Conservation (phyloP, 1,140 invertebrate species). For the Chrysomallon squamiferum region DNA sequence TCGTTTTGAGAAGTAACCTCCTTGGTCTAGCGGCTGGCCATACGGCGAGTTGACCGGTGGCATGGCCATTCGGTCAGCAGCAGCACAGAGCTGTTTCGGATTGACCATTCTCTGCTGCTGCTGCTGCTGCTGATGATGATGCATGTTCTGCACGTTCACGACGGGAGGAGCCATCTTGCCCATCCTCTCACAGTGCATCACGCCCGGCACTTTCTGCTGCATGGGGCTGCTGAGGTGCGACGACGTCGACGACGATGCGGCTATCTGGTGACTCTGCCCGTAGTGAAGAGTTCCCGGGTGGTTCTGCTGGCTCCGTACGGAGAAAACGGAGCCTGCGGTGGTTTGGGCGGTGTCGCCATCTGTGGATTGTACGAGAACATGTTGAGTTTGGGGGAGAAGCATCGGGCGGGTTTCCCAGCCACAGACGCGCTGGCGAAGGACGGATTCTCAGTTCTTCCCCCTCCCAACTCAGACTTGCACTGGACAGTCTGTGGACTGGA, state of each 20-base stretch:
- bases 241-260: conserved; percentile 9
- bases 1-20: conserved; percentile 46
- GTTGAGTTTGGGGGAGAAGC: conserved; percentile 16
- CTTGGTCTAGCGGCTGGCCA: conserved; percentile 43
- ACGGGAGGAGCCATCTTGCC: conserved; percentile 46
- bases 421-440: not conserved
- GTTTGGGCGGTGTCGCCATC: not conserved
- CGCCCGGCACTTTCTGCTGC: conserved; percentile 13
- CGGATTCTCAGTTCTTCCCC: too few species aligned
- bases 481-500: not conserved
- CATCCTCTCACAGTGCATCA: conserved; percentile 26
- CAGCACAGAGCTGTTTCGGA: conserved; percentile 21
- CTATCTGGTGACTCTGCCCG: conserved; percentile 11
- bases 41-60: conserved; percentile 22
- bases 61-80: conserved; percentile 17
- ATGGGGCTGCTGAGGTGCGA: conserved; percentile 18
- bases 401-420: conserved; percentile 7
- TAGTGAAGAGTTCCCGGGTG: conserved; percentile 3
- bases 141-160: conserved; percentile 52
- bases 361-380: conserved; percentile 12
- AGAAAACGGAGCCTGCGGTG: conserved; percentile 8
- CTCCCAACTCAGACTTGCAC: conserved; percentile 2
- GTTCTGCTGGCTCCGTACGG: not conserved
- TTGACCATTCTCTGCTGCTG: conserved; percentile 20
- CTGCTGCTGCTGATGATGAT: too few species aligned